These are phyloP conservation scores for Phragmatobia fuliginosa DNA, from an alignment of 2,888 invertebrate species.

Conservation along the genomic window DNA sequence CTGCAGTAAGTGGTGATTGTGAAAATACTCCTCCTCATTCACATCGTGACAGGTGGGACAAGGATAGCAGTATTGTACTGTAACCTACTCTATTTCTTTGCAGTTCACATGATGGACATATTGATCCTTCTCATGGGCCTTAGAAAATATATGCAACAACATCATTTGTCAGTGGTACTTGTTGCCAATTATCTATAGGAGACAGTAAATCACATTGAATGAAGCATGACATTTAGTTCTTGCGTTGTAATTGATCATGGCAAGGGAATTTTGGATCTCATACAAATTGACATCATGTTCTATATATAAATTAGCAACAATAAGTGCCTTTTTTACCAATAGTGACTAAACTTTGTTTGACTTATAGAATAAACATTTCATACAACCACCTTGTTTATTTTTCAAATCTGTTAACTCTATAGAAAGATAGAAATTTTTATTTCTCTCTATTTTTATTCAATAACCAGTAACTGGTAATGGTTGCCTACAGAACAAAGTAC, in stretches of 20 bases:
- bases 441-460: too few species aligned
- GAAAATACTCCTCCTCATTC: constrained; percentile 84
- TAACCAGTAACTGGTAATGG: too few species aligned
- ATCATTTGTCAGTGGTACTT: neutral
- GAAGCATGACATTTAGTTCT: constrained; percentile 23
- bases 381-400: neutral
- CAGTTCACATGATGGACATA: constrained; percentile 25
- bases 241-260: constrained; percentile 30
- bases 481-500: too few species aligned
- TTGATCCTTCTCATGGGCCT: neutral
- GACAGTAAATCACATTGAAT: neutral
- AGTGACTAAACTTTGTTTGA: constrained; percentile 22
- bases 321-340: constrained; percentile 41
- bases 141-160: neutral
- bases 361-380: constrained; percentile 10
- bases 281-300: constrained; percentile 51
- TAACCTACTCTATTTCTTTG: constrained; percentile 45
- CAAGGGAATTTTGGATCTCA: constrained; percentile 29
- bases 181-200: neutral
- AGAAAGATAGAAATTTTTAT: neutral
- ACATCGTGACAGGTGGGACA: constrained; percentile 82
- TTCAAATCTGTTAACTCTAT: too few species aligned
- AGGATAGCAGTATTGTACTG: constrained; percentile 82
- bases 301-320: constrained; percentile 34
- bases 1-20: constrained; percentile 73